phyloP scores from a whole-genome alignment of 2,113 vertebrate genomes.

The Macroglossus sobrinus region DNA sequence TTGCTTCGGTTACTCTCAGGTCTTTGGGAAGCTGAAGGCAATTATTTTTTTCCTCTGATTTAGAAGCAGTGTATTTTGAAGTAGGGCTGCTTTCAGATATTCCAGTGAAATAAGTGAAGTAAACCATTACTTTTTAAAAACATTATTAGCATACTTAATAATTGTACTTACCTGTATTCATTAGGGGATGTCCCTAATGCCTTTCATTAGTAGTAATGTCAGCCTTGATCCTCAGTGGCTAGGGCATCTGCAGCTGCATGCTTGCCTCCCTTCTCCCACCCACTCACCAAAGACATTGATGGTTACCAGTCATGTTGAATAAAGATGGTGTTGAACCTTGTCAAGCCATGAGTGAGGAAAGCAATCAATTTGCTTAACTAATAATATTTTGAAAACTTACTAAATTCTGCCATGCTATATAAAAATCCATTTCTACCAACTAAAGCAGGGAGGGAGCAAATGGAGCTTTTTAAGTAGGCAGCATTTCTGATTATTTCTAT shows the following conservation, averaged over 20 bases:
- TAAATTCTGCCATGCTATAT: neutral
- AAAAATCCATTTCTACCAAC: neutral
- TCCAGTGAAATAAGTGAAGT: neutral
- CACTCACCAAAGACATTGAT: neutral
- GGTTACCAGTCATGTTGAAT: neutral
- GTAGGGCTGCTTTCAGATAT: neutral
- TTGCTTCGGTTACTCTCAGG: neutral
- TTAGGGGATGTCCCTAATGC: neutral
- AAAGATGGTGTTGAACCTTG: neutral
- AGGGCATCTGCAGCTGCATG: neutral
- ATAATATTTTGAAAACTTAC: neutral
- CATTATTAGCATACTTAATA: neutral
- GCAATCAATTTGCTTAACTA: neutral
- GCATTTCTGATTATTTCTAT: neutral
- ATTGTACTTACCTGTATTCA: neutral
- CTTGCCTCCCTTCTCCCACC: neutral
- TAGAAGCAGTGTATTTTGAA: slow-evolving; percentile 17
- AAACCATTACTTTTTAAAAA: neutral
- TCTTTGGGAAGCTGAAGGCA: neutral
- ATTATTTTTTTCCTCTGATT: slow-evolving; percentile 5
- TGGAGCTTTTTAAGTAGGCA: neutral
- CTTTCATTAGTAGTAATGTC: neutral
- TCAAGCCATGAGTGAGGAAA: neutral
- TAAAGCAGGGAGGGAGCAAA: neutral
- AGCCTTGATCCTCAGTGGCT: neutral